Evolutionary conservation across 2,797 vertebrate genomes (phyloP), one percentile per base, ranked within the genome.

Genomic region (Aldrovandia affinis): DNA sequence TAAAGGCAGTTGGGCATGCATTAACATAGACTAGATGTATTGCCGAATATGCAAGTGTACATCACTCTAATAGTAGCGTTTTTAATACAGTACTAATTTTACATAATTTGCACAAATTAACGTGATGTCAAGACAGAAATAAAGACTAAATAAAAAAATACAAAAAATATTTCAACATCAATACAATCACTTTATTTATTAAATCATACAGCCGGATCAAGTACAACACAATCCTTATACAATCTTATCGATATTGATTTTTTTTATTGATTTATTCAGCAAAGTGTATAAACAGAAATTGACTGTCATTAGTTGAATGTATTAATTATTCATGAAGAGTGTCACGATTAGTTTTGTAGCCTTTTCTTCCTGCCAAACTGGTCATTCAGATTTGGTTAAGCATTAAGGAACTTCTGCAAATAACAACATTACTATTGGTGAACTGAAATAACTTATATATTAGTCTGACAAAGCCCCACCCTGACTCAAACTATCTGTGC

Each of bases 111-210:
- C 50, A 52, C 4, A 3, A 25, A 61, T 61, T 61, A 20, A 3
- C 8, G 15, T n/a, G n/a, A n/a, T n/a, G n/a, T n/a, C n/a, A n/a
- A n/a, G n/a, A 77, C 5, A 39, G 70, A 78, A 50, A 50, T 52
- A 3, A 79, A 44, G 14, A 39, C 28, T 18, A 73, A 12, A 15
- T 2, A 73, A 39, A 73, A 2, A 61, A 61, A 68, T 68, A 68
- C 63, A 33, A 18, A 30, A 9, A 30, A 30, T 12, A 65, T 52
- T 79, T 79, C 78, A 52, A 54, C 78, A 30, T 25, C 25, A 25
- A 79, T 79, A 52, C 78, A 79, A 59, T 61, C 42, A 30, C 36
- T 75, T 81, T 84, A 73, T 57, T 70, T 81, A 36, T 84, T 81
- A 73, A 84, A 59, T 84, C 54, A 57, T 36, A 81, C 28, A 80